These are phyloP conservation scores for Centroberyx gerrardi DNA, from an alignment of 2,797 vertebrate species.

Conservation along the genomic window DNA sequence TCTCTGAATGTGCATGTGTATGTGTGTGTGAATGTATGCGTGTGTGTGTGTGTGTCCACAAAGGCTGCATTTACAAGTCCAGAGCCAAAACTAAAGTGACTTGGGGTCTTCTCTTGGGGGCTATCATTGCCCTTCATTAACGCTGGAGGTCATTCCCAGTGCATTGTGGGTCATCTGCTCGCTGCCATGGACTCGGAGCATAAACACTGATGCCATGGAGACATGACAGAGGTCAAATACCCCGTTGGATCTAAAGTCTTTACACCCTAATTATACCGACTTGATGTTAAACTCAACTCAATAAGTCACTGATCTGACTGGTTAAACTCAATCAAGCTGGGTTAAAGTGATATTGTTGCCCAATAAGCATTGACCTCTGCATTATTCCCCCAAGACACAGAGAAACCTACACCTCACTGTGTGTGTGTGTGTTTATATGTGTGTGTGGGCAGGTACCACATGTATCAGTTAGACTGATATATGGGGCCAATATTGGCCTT, in stretches of 20 bases:
- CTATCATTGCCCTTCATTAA: slow-evolving; percentile 69
- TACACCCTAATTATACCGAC: slow-evolving; percentile 48
- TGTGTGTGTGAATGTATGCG: not conserved
- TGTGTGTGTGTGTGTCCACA: slow-evolving; percentile 9
- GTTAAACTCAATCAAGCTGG: slow-evolving; percentile 45
- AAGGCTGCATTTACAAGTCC: slow-evolving; percentile 29
- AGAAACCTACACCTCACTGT: not conserved
- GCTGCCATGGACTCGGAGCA: slow-evolving; percentile 40
- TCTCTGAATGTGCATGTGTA: slow-evolving; percentile 29
- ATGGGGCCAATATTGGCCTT: too few relatives aligned
- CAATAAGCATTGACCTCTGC: slow-evolving; percentile 47
- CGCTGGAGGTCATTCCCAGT: slow-evolving; percentile 56
- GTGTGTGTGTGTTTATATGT: slow-evolving; percentile 8
- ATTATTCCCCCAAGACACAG: slow-evolving; percentile 9
- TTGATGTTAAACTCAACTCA: slow-evolving; percentile 36
- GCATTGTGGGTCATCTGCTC: slow-evolving; percentile 52
- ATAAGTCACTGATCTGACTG: slow-evolving; percentile 35
- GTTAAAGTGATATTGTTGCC: slow-evolving; percentile 44
- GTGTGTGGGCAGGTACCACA: not conserved
- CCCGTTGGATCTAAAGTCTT: slow-evolving; percentile 10
- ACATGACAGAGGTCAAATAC: slow-evolving; percentile 47
- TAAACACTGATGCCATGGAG: slow-evolving; percentile 44
- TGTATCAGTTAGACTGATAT: too few relatives aligned
- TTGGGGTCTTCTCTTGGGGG: slow-evolving; percentile 43
- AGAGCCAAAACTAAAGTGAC: slow-evolving; percentile 35